Conservation (phyloP, 2,888 invertebrate genomes). For the Apamea crenata region DNA sequence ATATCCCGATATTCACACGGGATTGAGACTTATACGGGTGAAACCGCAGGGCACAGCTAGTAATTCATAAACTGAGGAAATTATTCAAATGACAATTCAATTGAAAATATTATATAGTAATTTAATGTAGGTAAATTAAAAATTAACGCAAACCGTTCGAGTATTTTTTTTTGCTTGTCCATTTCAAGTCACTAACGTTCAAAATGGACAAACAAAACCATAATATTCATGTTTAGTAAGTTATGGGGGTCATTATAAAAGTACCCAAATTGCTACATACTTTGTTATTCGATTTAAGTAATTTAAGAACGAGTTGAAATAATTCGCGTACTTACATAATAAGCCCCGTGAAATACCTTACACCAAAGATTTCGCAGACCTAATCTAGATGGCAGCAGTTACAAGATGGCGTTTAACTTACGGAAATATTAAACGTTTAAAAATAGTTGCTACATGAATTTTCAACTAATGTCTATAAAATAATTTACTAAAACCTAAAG, state of each 20-base stretch:
- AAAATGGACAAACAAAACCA: constrained; percentile 78
- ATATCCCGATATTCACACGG: background rate
- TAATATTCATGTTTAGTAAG: background rate
- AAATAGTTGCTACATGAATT: constrained; percentile 44
- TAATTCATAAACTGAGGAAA: background rate
- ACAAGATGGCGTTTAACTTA: constrained; percentile 55
- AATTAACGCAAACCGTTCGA: background rate
- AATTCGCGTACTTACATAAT: constrained; percentile 9
- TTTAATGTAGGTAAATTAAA: background rate
- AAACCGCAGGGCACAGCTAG: background rate
- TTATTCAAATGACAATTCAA: background rate
- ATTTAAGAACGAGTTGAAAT: background rate
- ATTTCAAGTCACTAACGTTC: constrained; percentile 75
- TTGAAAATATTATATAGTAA: constrained; percentile 4
- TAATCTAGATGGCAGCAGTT: constrained; percentile 64
- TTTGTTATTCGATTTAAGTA: constrained; percentile 7
- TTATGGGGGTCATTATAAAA: constrained; percentile 14
- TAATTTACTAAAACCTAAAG: constrained; percentile 59
- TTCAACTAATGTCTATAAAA: constrained; percentile 44
- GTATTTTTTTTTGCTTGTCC: constrained; percentile 70
- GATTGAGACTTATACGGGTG: background rate
- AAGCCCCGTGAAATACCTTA: constrained; percentile 26
- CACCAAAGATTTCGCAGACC: constrained; percentile 26
- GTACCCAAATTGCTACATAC: constrained; percentile 19
- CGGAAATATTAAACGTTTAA: constrained; percentile 39